Evolutionary conservation across 2,797 vertebrate genomes (phyloP).

Genomic region (Etheostoma nigrum): DNA sequence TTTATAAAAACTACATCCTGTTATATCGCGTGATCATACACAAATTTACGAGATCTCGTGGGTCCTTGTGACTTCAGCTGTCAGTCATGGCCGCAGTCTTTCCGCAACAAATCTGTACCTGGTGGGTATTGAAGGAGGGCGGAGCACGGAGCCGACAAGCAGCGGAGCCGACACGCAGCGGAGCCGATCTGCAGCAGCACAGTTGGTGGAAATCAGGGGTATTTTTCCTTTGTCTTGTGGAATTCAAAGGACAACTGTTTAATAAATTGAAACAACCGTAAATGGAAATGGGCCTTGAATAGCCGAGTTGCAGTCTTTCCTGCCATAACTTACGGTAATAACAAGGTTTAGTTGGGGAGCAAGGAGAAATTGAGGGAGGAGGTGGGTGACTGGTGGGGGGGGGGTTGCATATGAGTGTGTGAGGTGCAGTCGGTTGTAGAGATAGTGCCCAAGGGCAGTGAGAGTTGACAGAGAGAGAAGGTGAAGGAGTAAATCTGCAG

Average conservation of each 20-base stretch:
- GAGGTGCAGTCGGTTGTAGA: conserved; percentile 18
- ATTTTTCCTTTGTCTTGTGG: neutral
- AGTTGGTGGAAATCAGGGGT: too few species aligned
- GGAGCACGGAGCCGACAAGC: too few species aligned
- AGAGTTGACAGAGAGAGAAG: conserved; percentile 43
- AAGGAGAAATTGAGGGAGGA: conserved; percentile 27
- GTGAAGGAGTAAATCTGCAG: conserved; percentile 72
- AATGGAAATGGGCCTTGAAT: conserved; percentile 47
- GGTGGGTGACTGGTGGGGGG: neutral
- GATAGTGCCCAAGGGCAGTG: conserved; percentile 56
- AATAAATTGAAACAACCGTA: conserved; percentile 44
- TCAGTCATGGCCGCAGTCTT: too few species aligned
- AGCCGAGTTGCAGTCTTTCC: conserved; percentile 29
- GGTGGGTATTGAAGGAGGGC: too few species aligned
- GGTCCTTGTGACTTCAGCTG: too few species aligned
- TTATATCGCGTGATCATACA: too few species aligned
- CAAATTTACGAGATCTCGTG: too few species aligned
- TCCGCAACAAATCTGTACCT: too few species aligned
- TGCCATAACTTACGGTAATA: conserved; percentile 71
- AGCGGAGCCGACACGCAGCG: too few species aligned
- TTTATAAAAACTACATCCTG: too few species aligned
- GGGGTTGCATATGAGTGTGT: conserved; percentile 6
- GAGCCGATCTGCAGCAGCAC: too few species aligned
- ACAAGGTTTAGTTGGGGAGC: conserved; percentile 55
- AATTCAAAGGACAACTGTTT: conserved; percentile 51